Base-by-base conservation (phyloP, 2,113 vertebrate genomes). In the Plestiodon gilberti region DNA sequence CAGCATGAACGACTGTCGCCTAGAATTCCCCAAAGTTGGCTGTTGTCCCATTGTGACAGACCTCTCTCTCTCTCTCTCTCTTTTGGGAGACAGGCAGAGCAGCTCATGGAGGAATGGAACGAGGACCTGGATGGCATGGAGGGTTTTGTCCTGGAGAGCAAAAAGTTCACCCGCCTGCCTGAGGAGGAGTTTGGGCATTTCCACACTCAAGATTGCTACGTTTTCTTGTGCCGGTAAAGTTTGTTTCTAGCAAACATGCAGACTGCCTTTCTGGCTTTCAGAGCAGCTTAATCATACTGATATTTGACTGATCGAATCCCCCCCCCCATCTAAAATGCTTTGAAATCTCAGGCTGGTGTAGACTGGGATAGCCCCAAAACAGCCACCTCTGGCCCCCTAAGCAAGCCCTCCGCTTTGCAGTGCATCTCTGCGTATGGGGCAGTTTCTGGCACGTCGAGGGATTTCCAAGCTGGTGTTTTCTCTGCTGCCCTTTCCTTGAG, bases 101-200 rank as follows among this genome's bases (percentile, higher is more conserved):
- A 98, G 93, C 96, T 99, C 94, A 99, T 98, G 97, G 99, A 99
- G 88, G 99, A 99, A 89, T 99, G 99, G 99, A 99, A 99, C 0
- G 98, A 99, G 92, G 99, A 99, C 87, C 95, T 99, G 94, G 99
- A 99, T 0, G 99, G 99, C 64, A 99, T 99, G 99, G 99, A 99
- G 83, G 99, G 98, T 84, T 99, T 99, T 0, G 98, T 99, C 88
- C 95, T 99, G 84, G 99, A 99, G 92, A 98, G 98, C 65, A 99
- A 98, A 96, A 99, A 99, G 94, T 99, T 99, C 59, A 97, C 98
- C 1, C 97, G 99, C 4, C 96, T 99, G 87, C 98, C 99, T 0
- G 99, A 99, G 92, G 99, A 99, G 93, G 99, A 99, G 89, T 99
- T 99, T 0, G 99, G 99, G 1, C 99, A 99, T 93, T 99, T 99